phyloP scores from a whole-genome alignment of 2,113 vertebrate genomes.

The Ramphastos sulfuratus region DNA sequence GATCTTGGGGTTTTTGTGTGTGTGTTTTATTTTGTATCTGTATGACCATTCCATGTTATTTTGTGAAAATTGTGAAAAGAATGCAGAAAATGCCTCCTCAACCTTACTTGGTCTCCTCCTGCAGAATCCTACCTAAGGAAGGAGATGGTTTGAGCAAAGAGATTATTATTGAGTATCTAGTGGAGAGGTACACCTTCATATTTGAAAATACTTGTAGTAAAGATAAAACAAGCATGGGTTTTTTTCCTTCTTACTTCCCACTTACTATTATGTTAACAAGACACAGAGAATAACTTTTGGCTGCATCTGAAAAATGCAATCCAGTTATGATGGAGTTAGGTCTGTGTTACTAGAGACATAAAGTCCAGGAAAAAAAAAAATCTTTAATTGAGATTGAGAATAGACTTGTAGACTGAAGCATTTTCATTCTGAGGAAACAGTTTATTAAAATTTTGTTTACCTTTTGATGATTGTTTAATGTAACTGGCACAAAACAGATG shows the following conservation, averaged over 20 bases:
- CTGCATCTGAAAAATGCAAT: background rate
- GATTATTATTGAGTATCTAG: background rate
- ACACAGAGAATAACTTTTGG: background rate
- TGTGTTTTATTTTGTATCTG: background rate
- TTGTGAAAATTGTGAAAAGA: background rate
- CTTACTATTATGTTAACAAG: background rate
- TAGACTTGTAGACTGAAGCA: background rate
- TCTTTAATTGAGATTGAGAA: background rate
- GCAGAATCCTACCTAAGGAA: background rate
- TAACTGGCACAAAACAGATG: background rate
- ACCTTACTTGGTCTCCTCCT: background rate
- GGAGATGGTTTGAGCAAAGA: background rate
- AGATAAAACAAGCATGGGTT: background rate
- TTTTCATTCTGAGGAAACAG: background rate
- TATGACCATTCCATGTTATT: background rate
- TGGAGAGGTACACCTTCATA: background rate
- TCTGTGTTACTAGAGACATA: background rate
- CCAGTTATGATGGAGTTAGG: background rate
- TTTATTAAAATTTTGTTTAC: background rate
- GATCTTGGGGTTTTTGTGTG: background rate
- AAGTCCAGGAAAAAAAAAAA: background rate
- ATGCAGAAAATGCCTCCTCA: background rate
- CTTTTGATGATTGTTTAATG: background rate
- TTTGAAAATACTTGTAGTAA: background rate
- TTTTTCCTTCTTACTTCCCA: background rate